Evolutionary conservation across 2,888 invertebrate genomes (phyloP).

Genomic region (Sclerodermus sp.): DNA sequence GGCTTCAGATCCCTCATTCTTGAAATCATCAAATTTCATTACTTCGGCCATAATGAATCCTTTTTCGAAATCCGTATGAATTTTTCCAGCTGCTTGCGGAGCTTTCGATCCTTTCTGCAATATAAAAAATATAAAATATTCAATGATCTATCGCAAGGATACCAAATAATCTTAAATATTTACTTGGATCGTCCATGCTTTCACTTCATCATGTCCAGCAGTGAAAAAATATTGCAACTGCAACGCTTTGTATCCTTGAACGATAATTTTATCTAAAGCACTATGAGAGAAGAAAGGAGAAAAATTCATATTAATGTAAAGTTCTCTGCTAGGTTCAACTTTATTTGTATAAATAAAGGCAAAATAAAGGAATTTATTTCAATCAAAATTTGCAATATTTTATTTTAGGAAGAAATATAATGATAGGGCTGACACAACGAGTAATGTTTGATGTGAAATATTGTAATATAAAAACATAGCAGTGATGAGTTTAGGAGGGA

Average conservation of each 20-base stretch:
- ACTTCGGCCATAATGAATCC: slow-evolving; percentile 99
- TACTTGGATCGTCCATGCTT: slow-evolving; percentile 99
- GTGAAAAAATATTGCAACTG: slow-evolving; percentile 99
- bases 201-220: slow-evolving; percentile 95
- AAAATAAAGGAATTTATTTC: too few species aligned
- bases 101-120: slow-evolving; percentile 93
- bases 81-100: slow-evolving; percentile 96
- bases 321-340: too few species aligned
- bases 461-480: background rate
- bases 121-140: slow-evolving; percentile 3
- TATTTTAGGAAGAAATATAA: too few species aligned
- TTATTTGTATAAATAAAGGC: too few species aligned
- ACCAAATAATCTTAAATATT: too few species aligned
- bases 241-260: slow-evolving; percentile 94
- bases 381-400: too few species aligned
- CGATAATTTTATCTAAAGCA: slow-evolving; percentile 94
- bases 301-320: background rate
- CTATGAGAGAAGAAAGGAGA: too few species aligned
- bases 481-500: background rate
- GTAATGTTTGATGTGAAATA: too few species aligned
- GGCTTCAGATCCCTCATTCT: slow-evolving; percentile 90
- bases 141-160: too few species aligned
- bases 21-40: slow-evolving; percentile 97
- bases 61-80: slow-evolving; percentile 99
- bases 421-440: too few species aligned